Evolutionary conservation across 2,888 invertebrate species (phyloP), one percentile per base, ranked within the genome.

Genomic region (Argynnis bischoffii): DNA sequence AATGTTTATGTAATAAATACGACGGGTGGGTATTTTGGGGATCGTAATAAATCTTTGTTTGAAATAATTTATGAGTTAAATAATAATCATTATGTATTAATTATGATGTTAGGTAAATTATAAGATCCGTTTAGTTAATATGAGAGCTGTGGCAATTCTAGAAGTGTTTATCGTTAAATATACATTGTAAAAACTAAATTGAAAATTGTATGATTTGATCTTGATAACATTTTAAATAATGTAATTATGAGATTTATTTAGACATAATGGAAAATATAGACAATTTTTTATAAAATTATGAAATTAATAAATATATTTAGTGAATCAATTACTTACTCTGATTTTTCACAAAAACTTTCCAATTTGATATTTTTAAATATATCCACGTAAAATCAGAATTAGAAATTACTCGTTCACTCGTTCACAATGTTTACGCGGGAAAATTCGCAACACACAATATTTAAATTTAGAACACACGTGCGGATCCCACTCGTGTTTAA

Each of bases 401-500:
- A 55, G 16, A 21, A 55, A 16, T 53, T 50, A n/a, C 13, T n/a
- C 21, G 26, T 60, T 21, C 63, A 53, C 51, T 65, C n/a, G 46
- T 53, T 46, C 77, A 74, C 76, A 74, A 68, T 48, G 69, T 72
- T 72, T 71, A 64, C 75, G 75, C 75, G 75, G 74, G 74, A 75
- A 76, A 75, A 72, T 69, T 74, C 56, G 67, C 70, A 71, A 64
- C 57, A 61, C 68, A 61, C 71, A 65, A 71, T 68, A 77, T 84
- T 85, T 85, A 88, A 87, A 85, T 81, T 81, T 85, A 79, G 84
- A 85, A 84, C 82, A 71, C 80, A 78, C 81, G 77, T 81, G 78
- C 75, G 76, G 35, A 31, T 54, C 74, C 59, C 72, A 69, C 66
- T 64, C 60, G 64, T 65, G 69, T 66, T 72, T 72, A 70, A 64